A percentile compares a stretch with the other conserved stretches of the same genome.
Conservation (phyloP, 2,113 vertebrate genomes). For the Microcebus ravelobensis region DNA sequence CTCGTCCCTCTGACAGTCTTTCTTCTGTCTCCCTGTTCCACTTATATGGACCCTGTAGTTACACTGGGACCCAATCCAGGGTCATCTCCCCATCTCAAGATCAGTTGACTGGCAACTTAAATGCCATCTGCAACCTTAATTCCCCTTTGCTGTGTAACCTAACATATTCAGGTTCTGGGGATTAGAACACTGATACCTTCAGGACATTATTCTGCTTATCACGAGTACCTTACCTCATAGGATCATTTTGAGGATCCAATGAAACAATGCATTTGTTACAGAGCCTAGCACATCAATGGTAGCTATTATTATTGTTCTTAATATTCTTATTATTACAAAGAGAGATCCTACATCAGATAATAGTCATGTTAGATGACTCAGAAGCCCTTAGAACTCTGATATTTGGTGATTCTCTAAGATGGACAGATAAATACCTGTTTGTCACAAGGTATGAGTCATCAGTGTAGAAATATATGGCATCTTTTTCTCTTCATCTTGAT, state of each 20-base stretch:
- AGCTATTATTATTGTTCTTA: neutral
- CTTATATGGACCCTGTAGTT: neutral
- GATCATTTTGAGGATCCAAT: neutral
- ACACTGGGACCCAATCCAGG: neutral
- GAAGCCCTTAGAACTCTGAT: neutral
- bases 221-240: neutral
- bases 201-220: neutral
- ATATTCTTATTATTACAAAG: conserved; percentile 21
- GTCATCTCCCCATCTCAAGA: neutral
- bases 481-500: neutral
- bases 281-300: neutral
- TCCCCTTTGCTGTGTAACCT: neutral
- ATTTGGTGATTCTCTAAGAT: neutral
- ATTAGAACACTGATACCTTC: neutral
- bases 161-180: neutral
- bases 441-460: conserved; percentile 23
- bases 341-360: neutral
- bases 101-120: neutral
- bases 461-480: neutral
- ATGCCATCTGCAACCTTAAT: neutral
- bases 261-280: neutral
- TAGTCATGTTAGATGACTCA: conserved; percentile 28
- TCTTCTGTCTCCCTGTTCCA: neutral
- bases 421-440: neutral
- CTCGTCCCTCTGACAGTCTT: neutral